Evolutionary conservation across 2,797 vertebrate genomes (phyloP).

Genomic region (Bradypodion pumilum): DNA sequence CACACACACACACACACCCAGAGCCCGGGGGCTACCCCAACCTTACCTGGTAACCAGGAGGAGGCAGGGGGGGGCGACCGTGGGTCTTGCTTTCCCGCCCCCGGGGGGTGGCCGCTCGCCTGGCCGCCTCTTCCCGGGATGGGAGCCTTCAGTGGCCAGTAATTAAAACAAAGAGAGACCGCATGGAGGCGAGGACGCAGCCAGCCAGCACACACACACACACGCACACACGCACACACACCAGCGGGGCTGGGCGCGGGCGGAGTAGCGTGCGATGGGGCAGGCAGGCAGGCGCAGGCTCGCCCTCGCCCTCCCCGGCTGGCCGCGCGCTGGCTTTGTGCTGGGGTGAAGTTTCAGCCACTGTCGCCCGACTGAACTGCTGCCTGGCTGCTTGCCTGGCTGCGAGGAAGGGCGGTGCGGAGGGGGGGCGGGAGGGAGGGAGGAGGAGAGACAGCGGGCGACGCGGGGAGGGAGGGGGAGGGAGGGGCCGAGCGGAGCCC

Average conservation of each 20-base stretch:
- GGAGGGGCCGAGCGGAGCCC: slow-evolving; percentile 73
- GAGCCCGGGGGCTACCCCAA: slow-evolving; percentile 21
- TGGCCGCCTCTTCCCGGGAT: slow-evolving; percentile 65
- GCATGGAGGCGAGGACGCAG: slow-evolving; percentile 47
- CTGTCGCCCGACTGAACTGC: slow-evolving; percentile 49
- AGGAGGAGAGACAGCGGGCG: slow-evolving; percentile 69
- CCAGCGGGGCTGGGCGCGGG: slow-evolving; percentile 48
- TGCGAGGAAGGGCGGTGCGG: slow-evolving; percentile 53
- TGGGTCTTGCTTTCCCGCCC: slow-evolving; percentile 37
- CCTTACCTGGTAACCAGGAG: slow-evolving; percentile 72
- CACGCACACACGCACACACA: slow-evolving; percentile 47
- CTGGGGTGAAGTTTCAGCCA: slow-evolving; percentile 68
- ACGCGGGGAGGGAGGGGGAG: slow-evolving; percentile 49
- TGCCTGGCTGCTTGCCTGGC: slow-evolving; percentile 47
- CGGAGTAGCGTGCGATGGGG: too few species aligned
- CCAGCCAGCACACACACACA: slow-evolving; percentile 39
- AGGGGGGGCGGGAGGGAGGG: slow-evolving; percentile 64
- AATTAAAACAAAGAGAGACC: background rate
- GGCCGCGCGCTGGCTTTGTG: slow-evolving; percentile 49
- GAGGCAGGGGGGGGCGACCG: slow-evolving; percentile 50
- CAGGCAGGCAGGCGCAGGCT: too few species aligned
- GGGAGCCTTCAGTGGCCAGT: slow-evolving; percentile 68
- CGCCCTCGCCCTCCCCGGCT: slow-evolving; percentile 43
- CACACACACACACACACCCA: too few species aligned
- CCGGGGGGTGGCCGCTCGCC: slow-evolving; percentile 37